Conservation (phyloP, 2,113 vertebrate species). For the Okapia johnstoni region DNA sequence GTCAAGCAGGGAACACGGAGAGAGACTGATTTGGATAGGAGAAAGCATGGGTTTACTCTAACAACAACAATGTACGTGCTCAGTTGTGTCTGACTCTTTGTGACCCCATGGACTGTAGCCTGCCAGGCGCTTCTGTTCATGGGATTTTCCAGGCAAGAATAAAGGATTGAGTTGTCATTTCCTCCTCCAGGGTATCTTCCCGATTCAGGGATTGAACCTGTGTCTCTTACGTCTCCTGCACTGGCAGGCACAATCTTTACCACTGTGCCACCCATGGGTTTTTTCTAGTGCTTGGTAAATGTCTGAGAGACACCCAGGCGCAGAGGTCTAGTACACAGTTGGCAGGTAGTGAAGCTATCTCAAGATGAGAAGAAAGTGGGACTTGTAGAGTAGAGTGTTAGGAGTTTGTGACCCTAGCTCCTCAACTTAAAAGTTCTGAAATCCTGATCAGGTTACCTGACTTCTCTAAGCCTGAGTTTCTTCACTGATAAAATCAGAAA, state of each 20-base stretch:
- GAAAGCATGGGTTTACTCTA: background rate
- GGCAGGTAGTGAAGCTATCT: background rate
- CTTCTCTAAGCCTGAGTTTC: background rate
- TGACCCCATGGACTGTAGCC: background rate
- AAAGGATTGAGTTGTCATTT: background rate
- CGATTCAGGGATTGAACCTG: background rate
- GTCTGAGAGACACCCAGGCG: background rate
- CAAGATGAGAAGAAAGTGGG: background rate
- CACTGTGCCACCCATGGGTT: background rate
- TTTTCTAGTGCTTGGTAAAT: background rate
- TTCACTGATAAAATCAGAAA: background rate
- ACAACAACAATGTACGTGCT: background rate
- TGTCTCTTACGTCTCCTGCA: background rate
- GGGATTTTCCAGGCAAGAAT: background rate
- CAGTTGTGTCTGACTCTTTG: background rate
- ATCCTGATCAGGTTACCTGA: background rate
- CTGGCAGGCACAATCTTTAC: background rate
- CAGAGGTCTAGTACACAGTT: background rate
- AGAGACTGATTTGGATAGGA: background rate
- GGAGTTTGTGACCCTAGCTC: background rate
- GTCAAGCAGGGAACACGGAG: background rate
- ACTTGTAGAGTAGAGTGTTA: background rate
- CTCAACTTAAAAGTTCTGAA: background rate
- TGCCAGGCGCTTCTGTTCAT: accelerated
- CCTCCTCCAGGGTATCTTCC: background rate